Evolutionary conservation across 1,140 invertebrate genomes (phyloP), one percentile per base, ranked within the genome.

Genomic region (Caenorhabditis briggsae): DNA sequence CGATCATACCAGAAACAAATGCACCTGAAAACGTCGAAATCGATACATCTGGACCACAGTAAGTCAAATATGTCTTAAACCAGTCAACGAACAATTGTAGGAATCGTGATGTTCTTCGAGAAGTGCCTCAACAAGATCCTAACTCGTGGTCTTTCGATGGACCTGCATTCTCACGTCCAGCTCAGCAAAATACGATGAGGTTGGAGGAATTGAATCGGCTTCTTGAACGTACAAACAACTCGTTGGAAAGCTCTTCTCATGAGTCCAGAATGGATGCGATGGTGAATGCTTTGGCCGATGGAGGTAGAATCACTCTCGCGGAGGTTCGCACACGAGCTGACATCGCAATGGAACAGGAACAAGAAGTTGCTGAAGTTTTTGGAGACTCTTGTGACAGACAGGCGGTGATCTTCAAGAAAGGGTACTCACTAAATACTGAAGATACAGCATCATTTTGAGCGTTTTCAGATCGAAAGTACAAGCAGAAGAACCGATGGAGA

Each of bases 121-220:
- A 53, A 48, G 59, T 61, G 25, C 83, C 82, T 6, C 41, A 41
- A 18, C 83, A 65, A 50, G 53, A 65, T 74, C 43, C 46, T 2
- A 74, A 53, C 23, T 50, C 70, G 0, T 85, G 84, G 84, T 85
- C 84, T 0, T 85, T 85, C 25, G 84, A 85, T 78, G 46, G 61
- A 14, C 84, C 84, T 2, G 46, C 83, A 2, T 61, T 61, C 16
- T 84, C 83, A 12, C 82, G 82, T 16, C 46, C 33, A 18, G 18
- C 23, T n/a, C 83, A 33, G 5, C 82, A 83, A 46, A 83, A 20
- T 8, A 58, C 56, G 1, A 83, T 58, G 82, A 25, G 23, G 64
- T 56, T 85, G 65, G 58, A 53, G 5, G 61, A 74, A 18, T 58
- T 85, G 64, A 85, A 85, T 50, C 23, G 61, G 25, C 65, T 85